Evolutionary conservation across 2,888 invertebrate species (phyloP).

Genomic region (Rhaphigaster nebulosa): DNA sequence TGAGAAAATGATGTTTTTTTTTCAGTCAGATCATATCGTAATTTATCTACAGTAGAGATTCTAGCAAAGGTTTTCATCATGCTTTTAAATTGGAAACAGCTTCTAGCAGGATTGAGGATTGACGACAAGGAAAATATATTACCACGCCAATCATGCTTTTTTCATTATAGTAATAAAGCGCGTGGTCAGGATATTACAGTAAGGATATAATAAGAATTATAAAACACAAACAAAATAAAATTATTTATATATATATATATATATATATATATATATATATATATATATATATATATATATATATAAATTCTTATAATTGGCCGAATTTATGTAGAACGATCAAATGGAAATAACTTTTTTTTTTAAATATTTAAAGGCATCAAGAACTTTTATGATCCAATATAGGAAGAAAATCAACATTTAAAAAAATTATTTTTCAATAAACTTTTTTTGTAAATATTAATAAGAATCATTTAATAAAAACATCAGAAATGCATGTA

Average conservation of each 20-base stretch:
- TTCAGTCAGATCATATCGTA: neutral
- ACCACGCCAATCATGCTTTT: neutral
- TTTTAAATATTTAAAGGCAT: too few relatives aligned
- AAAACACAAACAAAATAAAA: too few relatives aligned
- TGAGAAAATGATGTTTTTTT: neutral
- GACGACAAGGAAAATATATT: neutral
- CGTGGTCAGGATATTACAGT: neutral
- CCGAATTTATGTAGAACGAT: neutral
- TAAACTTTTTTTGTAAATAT: neutral
- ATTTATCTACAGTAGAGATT: neutral
- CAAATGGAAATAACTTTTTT: neutral
- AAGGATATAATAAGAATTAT: neutral
- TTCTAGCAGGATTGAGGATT: neutral
- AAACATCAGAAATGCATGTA: neutral
- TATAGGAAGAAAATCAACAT: neutral
- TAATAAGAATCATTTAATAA: neutral
- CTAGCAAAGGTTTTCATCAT: neutral
- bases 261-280: neutral
- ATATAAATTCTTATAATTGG: neutral
- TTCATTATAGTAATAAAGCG: neutral
- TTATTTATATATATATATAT: neutral
- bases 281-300: too few relatives aligned
- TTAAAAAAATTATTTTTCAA: neutral
- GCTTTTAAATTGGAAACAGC: neutral
- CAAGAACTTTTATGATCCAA: too few relatives aligned